Evolutionary conservation across 2,113 vertebrate species (phyloP).

Genomic region (Mus pahari): DNA sequence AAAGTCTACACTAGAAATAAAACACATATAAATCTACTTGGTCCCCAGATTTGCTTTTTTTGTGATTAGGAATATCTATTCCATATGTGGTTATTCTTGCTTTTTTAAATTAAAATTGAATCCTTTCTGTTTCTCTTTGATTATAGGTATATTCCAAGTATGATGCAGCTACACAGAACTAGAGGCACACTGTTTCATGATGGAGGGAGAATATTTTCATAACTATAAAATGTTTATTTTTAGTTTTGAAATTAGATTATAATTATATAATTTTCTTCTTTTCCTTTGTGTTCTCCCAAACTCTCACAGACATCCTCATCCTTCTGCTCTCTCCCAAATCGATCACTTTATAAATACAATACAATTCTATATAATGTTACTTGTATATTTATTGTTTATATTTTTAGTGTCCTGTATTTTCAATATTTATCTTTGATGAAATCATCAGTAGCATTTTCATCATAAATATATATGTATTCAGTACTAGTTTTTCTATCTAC

Average conservation of each 20-base stretch:
- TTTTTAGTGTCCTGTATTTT: background rate
- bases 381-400: background rate
- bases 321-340: background rate
- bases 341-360: background rate
- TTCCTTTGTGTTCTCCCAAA: background rate
- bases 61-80: background rate
- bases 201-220: background rate
- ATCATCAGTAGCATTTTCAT: background rate
- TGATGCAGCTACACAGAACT: background rate
- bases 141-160: background rate
- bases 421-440: background rate
- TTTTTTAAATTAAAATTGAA: constrained; percentile 18
- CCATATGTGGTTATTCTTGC: background rate
- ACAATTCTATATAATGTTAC: background rate
- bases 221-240: background rate
- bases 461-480: background rate
- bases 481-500: background rate
- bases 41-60: background rate
- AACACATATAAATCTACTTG: background rate
- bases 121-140: background rate
- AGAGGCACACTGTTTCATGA: background rate
- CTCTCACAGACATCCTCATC: background rate
- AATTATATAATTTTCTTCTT: background rate
- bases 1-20: background rate
- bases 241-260: background rate